These are phyloP conservation scores for Atethmia centrago DNA, from an alignment of 2,888 invertebrate genomes.

Conservation along the genomic window DNA sequence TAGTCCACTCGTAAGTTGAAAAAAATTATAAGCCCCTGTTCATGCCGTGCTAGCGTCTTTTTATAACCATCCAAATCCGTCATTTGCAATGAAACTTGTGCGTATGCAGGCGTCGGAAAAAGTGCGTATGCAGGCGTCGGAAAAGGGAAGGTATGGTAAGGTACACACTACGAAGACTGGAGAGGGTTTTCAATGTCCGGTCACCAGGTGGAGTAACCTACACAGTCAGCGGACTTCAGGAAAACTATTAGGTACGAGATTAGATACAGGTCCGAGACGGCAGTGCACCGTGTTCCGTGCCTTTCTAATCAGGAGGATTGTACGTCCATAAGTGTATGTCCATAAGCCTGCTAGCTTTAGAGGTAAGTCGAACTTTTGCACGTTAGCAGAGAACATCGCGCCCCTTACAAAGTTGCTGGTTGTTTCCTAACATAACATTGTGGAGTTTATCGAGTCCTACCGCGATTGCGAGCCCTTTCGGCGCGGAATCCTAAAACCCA, in stretches of 20 bases:
- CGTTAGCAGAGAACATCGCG: neutral
- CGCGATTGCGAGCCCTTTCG: neutral
- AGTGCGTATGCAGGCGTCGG: neutral
- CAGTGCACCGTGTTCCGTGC: neutral
- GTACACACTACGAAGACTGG: neutral
- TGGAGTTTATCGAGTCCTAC: neutral
- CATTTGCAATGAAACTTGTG: neutral
- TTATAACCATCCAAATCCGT: neutral
- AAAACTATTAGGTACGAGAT: neutral
- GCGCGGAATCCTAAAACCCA: neutral
- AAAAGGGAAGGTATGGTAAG: neutral
- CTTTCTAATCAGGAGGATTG: neutral
- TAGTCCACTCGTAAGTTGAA: neutral
- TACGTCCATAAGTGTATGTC: neutral
- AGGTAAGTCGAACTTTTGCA: neutral
- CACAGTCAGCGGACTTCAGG: neutral
- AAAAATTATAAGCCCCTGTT: neutral
- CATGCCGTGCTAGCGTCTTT: neutral
- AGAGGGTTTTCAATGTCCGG: neutral
- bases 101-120: no score
- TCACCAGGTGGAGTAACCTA: neutral
- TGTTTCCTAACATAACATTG: conserved; percentile 1
- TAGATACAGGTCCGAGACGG: neutral
- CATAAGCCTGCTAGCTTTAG: neutral
- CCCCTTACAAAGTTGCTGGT: neutral